phyloP scores from a whole-genome alignment of 2,797 vertebrate genomes.

The Morelia viridis region DNA sequence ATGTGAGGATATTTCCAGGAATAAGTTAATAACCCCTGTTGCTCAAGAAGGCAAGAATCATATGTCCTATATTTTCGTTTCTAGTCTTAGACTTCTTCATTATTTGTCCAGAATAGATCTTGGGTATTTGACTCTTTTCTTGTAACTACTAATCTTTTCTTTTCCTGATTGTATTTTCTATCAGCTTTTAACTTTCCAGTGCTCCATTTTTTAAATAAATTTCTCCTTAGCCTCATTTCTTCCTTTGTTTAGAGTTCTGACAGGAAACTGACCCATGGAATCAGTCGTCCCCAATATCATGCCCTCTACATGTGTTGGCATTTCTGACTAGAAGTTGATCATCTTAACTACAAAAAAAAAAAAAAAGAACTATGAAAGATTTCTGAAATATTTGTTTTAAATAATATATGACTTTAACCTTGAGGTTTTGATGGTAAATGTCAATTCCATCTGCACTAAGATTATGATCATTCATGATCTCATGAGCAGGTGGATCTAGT shows the following conservation, averaged over 20 bases:
- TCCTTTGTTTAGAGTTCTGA: not conserved
- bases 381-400: not conserved
- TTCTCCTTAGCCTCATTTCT: not conserved
- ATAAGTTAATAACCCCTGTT: not conserved
- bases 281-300: not conserved
- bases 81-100: not conserved
- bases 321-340: not conserved
- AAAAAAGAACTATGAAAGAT: too few relatives aligned
- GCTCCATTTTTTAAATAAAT: not conserved
- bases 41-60: not conserved
- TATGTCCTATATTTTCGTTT: not conserved
- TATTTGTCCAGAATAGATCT: not conserved
- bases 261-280: not conserved
- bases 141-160: not conserved
- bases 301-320: not conserved
- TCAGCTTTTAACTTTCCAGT: not conserved
- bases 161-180: not conserved
- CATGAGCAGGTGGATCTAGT: not conserved
- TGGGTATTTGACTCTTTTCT: not conserved
- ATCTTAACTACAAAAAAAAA: not conserved
- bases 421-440: not conserved
- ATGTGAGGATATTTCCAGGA: not conserved
- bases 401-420: not conserved
- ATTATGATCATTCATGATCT: not conserved
- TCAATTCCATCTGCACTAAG: not conserved